Percentiles rank a stretch among this genome's conserved stretches.
Conservation (phyloP, 2,113 vertebrate species). For the Dryoscopus gambensis region DNA sequence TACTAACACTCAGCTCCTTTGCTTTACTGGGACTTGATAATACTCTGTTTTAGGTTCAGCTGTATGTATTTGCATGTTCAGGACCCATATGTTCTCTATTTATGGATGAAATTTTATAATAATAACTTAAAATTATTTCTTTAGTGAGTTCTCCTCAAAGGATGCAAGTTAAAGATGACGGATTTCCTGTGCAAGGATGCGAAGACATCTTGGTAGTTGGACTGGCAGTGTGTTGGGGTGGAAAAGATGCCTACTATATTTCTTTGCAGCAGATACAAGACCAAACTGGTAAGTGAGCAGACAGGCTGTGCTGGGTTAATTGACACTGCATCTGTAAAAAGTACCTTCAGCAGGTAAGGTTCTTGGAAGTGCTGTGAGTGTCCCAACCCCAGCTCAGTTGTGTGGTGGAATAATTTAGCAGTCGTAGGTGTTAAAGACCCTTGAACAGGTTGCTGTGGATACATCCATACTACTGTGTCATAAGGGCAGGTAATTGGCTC, state of each 20-base stretch:
- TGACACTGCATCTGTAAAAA: background rate
- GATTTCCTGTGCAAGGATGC: constrained; percentile 79
- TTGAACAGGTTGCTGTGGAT: background rate
- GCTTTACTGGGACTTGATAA: background rate
- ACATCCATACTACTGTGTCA: background rate
- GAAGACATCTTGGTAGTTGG: constrained; percentile 83
- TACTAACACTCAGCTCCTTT: background rate
- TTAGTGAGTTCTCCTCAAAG: constrained; percentile 51
- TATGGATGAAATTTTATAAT: background rate
- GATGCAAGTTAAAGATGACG: constrained; percentile 58
- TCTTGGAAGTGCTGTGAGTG: background rate
- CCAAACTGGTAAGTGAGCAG: constrained; percentile 74
- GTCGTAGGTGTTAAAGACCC: background rate
- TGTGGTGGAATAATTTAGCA: background rate
- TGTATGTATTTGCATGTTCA: background rate
- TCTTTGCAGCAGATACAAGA: constrained; percentile 84
- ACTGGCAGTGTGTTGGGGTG: constrained; percentile 92
- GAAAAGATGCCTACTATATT: constrained; percentile 91
- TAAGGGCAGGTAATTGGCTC: background rate
- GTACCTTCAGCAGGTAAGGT: background rate
- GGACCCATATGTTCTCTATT: background rate
- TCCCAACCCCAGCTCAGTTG: background rate
- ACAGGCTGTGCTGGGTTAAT: background rate
- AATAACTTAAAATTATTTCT: background rate
- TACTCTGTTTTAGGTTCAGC: background rate